Evolutionary conservation across 2,113 vertebrate species (phyloP).

Genomic region (Empidonax traillii): DNA sequence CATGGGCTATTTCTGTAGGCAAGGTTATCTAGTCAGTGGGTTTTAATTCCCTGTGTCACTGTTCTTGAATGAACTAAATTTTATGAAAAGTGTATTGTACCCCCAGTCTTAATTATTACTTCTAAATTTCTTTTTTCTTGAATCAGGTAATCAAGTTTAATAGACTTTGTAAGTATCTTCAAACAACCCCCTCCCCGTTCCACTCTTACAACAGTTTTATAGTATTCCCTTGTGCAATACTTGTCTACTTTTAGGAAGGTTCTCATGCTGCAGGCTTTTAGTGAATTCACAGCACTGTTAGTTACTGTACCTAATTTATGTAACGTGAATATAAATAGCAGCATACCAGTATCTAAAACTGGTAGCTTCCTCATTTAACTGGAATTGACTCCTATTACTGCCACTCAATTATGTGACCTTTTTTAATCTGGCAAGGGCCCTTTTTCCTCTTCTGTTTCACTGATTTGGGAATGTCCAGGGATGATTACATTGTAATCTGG

Average conservation of each 20-base stretch:
- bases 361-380: not conserved
- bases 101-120: not conserved
- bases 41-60: not conserved
- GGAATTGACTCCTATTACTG: not conserved
- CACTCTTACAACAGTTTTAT: not conserved
- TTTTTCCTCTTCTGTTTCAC: not conserved
- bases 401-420: not conserved
- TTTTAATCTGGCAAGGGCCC: not conserved
- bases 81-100: not conserved
- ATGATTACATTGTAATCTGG: not conserved
- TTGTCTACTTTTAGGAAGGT: not conserved
- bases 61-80: not conserved
- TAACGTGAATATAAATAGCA: not conserved
- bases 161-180: not conserved
- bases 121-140: not conserved
- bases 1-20: not conserved
- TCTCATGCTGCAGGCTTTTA: not conserved
- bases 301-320: not conserved
- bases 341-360: not conserved
- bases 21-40: not conserved
- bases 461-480: not conserved
- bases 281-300: not conserved
- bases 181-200: not conserved
- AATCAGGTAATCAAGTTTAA: not conserved
- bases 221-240: not conserved